A percentile compares a stretch with the other conserved stretches of the same genome.
These are phyloP conservation scores for Phania funesta DNA, from an alignment of 2,888 invertebrate genomes.

Conservation along the genomic window DNA sequence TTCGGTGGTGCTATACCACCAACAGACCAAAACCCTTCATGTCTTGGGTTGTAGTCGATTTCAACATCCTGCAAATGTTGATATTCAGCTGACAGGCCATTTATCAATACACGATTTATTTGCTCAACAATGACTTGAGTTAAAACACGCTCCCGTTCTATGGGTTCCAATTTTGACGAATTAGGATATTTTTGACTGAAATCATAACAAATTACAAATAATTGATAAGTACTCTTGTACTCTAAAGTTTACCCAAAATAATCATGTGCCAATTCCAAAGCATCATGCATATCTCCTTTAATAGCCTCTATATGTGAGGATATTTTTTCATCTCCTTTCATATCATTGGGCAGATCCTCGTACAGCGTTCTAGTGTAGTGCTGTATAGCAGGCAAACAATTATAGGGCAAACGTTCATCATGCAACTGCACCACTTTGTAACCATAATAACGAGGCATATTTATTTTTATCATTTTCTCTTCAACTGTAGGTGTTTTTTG, in stretches of 20 bases:
- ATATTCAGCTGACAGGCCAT: slow-evolving; percentile 82
- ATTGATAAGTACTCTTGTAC: neutral
- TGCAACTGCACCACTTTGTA: slow-evolving; percentile 84
- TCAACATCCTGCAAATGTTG: slow-evolving; percentile 83
- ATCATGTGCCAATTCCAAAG: slow-evolving; percentile 73
- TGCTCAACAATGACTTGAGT: slow-evolving; percentile 83
- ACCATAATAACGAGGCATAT: slow-evolving; percentile 91
- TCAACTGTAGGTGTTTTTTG: slow-evolving; percentile 87
- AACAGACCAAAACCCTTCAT: slow-evolving; percentile 92
- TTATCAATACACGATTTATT: slow-evolving; percentile 86
- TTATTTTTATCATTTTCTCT: slow-evolving; percentile 90
- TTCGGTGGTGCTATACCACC: slow-evolving; percentile 86
- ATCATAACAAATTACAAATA: neutral
- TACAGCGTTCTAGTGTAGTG: slow-evolving; percentile 90
- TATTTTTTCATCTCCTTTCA: slow-evolving; percentile 17
- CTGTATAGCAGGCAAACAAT: slow-evolving; percentile 86
- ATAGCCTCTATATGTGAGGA: slow-evolving; percentile 67
- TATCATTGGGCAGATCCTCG: slow-evolving; percentile 80
- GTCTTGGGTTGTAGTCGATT: slow-evolving; percentile 88
- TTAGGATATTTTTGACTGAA: slow-evolving; percentile 71
- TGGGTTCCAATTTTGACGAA: slow-evolving; percentile 58
- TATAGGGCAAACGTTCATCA: slow-evolving; percentile 84
- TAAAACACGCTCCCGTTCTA: slow-evolving; percentile 72
- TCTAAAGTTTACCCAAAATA: slow-evolving; percentile 70
- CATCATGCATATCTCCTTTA: slow-evolving; percentile 75